Evolutionary conservation across 2,888 invertebrate species (phyloP), one percentile per base, ranked within the genome.

Genomic region (Ctenicera cuprea): DNA sequence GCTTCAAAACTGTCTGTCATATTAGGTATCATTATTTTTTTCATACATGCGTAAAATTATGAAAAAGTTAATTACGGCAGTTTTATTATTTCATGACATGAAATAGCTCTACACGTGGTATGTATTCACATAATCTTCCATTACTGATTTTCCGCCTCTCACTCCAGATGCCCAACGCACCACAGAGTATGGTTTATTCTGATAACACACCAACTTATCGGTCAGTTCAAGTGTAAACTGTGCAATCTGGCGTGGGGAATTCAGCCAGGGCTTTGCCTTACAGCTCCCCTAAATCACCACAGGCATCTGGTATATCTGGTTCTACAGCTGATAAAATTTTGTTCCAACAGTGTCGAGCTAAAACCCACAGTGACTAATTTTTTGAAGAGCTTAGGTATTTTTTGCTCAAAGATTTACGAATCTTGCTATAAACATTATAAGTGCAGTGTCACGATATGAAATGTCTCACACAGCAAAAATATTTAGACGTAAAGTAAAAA

Each of bases 241-340:
- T 61, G 61, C 69, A 69, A 69, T 69, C 69, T 61, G 68, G 50
- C 61, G 69, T 61, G 33, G 38, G 43, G 69, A 67, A 59, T 59
- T 59, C 45, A 59, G 59, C 26, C 26, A 22, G 37, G 41, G 50
- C 48, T 16, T 61, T 48, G 59, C 62, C 62, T 62, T 50, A 16
- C 37, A 62, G 41, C 50, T 61, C 38, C 69, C 62, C 57, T 54
- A 68, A 68, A 59, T 43, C 37, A 43, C 22, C 62, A 65, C 50
- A 37, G 50, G 69, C 69, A 69, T 69, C 69, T 62, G 61, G 68
- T 61, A 68, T 68, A 68, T 68, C 61, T 68, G 61, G 50, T 69
- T 62, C 26, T 67, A 50, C 41, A 69, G 41, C 59, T 59, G 68
- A 69, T 69, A 61, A 38, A 61, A 33, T 50, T 59, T 62, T 52